Percentiles rank a stretch among this genome's conserved stretches.
phyloP scores from a whole-genome alignment of 2,888 invertebrate species.

The Amiota mariae region DNA sequence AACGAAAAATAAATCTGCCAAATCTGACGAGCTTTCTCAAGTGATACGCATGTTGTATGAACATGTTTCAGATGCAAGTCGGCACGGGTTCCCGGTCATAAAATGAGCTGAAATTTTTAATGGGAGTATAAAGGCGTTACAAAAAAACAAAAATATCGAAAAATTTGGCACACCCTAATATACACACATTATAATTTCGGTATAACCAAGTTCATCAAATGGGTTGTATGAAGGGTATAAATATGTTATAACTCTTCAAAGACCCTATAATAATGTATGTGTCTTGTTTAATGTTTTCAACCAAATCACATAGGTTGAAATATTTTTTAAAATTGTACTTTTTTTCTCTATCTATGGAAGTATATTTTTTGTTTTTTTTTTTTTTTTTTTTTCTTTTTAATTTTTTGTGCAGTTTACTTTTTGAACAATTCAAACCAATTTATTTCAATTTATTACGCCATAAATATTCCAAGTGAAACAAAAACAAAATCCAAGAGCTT shows the following conservation, averaged over 20 bases:
- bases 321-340: neutral
- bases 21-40: no score
- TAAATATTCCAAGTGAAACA: conserved; percentile 13
- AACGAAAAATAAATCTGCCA: no score
- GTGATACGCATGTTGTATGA: no score
- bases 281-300: neutral
- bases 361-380: neutral
- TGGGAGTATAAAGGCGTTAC: no score
- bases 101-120: no score
- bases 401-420: neutral
- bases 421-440: conserved; percentile 14
- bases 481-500: neutral
- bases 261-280: neutral
- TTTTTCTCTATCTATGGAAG: neutral
- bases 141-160: no score
- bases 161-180: no score
- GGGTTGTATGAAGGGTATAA: no score
- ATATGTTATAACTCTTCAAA: neutral
- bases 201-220: no score
- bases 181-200: no score
- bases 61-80: no score
- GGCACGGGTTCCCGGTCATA: no score
- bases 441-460: conserved; percentile 23
- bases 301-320: neutral
- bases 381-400: conserved; percentile 1